Percentiles rank a stretch among this genome's conserved stretches.
Evolutionary conservation across 2,888 invertebrate genomes (phyloP).

Genomic region (Achlya flavicornis): DNA sequence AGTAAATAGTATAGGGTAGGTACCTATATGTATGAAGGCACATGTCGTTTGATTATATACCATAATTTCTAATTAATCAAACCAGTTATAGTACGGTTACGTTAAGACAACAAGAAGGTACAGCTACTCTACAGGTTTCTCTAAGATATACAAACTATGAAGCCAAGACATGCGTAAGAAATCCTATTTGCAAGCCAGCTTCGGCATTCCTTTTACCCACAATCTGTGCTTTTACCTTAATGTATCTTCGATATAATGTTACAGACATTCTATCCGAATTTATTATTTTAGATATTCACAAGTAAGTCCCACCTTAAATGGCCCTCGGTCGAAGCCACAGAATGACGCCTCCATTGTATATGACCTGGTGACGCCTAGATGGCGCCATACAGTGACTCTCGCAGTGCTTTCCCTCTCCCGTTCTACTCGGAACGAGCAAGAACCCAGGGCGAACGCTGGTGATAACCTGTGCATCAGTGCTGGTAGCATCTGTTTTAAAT

Average conservation of each 20-base stretch:
- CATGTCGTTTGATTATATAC: neutral
- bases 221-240: no score
- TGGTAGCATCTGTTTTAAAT: conserved; percentile 84
- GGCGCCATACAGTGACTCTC: conserved; percentile 93
- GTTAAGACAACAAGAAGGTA: neutral
- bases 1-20: no score
- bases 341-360: conserved; percentile 95
- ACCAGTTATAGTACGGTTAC: neutral
- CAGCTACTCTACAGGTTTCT: neutral
- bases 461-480: conserved; percentile 88
- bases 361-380: conserved; percentile 88
- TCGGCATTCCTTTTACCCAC: neutral
- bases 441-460: conserved; percentile 88
- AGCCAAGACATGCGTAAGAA: conserved; percentile 7
- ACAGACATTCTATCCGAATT: neutral
- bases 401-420: conserved; percentile 92
- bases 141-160: neutral
- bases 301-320: conserved; percentile 82
- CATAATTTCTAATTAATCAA: neutral
- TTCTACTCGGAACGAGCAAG: conserved; percentile 91
- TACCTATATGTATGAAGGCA: no score
- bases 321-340: conserved; percentile 92
- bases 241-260: neutral
- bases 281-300: neutral
- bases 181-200: neutral